Evolutionary conservation across 2,888 invertebrate species (phyloP).

Genomic region (Pheosia gnoma): DNA sequence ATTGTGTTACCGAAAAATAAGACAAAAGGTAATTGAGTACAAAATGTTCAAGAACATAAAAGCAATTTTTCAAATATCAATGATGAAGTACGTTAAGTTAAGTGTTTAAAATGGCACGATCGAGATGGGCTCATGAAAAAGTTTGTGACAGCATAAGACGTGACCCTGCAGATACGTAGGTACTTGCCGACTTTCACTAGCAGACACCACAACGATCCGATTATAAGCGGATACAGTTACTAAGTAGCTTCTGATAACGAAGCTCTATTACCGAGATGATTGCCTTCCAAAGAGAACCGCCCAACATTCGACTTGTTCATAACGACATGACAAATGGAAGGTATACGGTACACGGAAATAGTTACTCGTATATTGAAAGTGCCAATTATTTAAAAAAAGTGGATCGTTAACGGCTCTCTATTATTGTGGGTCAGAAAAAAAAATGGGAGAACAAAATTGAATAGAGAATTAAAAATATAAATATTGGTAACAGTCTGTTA

Average conservation of each 20-base stretch:
- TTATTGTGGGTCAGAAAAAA: no score
- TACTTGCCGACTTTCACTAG: constrained; percentile 32
- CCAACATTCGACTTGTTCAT: constrained; percentile 45
- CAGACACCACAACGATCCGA: constrained; percentile 34
- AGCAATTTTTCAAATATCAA: constrained; percentile 18
- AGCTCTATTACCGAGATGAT: constrained; percentile 71
- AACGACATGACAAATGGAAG: constrained; percentile 41
- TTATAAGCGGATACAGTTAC: constrained; percentile 52
- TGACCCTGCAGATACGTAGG: constrained; percentile 20
- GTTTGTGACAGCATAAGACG: constrained; percentile 21
- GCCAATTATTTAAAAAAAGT: no score
- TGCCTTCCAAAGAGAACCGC: constrained; percentile 56
- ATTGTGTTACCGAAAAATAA: neutral
- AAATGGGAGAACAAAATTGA: no score
- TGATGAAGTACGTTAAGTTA: constrained; percentile 25
- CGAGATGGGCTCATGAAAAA: constrained; percentile 13
- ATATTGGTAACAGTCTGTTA: no score
- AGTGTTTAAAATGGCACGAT: constrained; percentile 25
- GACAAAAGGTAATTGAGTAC: neutral
- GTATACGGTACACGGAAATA: constrained; percentile 22
- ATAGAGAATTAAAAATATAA: no score
- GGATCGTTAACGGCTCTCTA: no score
- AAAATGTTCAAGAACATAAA: neutral
- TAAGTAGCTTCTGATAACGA: constrained; percentile 69
- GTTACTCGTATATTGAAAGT: no score